These are phyloP conservation scores for Nycticryphes semicollaris DNA, from an alignment of 2,113 vertebrate species.

Conservation along the genomic window DNA sequence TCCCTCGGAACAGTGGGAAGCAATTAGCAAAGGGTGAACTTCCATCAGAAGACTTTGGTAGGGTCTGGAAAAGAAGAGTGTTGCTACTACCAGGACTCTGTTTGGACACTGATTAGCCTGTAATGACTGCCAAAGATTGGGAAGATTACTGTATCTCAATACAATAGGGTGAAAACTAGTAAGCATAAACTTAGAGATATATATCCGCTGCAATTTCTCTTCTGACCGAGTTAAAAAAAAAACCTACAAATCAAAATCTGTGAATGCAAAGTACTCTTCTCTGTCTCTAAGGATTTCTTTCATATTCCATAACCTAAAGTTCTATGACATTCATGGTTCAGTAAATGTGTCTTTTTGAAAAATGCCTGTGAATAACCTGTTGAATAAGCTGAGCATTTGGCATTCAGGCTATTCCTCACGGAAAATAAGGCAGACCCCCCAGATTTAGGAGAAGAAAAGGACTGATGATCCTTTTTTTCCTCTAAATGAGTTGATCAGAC, in stretches of 20 bases:
- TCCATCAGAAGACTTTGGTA: background rate
- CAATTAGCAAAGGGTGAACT: background rate
- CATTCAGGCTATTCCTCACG: background rate
- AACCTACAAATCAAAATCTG: background rate
- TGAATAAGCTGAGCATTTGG: background rate
- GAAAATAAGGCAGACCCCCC: fast-evolving
- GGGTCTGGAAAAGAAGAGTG: background rate
- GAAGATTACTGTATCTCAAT: background rate
- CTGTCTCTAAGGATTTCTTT: background rate
- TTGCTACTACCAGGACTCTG: background rate
- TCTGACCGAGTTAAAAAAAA: background rate
- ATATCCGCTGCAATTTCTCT: background rate
- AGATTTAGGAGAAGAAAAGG: background rate
- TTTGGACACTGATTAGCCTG: background rate
- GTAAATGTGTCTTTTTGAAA: background rate
- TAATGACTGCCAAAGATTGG: background rate
- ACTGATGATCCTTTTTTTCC: background rate
- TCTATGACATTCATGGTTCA: background rate
- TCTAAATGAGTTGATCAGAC: fast-evolving
- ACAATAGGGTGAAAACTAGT: background rate
- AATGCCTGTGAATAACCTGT: background rate
- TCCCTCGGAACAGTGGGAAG: background rate
- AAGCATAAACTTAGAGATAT: background rate
- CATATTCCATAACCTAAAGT: background rate
- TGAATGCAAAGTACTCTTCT: background rate